phyloP scores from a whole-genome alignment of 1,140 invertebrate species.

The Drosophila orena region DNA sequence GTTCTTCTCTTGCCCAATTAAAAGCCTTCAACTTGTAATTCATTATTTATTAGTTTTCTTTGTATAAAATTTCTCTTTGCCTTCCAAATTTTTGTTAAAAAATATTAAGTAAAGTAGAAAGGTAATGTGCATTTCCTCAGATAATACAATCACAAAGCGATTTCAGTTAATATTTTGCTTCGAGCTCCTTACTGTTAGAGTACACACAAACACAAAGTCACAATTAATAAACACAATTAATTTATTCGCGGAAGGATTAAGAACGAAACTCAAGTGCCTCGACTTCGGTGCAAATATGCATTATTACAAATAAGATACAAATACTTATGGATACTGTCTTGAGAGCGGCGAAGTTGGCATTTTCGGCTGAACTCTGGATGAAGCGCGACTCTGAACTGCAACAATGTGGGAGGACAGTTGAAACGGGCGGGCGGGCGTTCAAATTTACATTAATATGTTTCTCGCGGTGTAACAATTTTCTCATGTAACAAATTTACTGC shows the following conservation, averaged over 20 bases:
- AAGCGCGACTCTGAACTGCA: slow-evolving; percentile 52
- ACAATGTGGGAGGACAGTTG: slow-evolving; percentile 47
- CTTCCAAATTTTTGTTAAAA: slow-evolving; percentile 35
- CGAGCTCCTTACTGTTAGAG: slow-evolving; percentile 75
- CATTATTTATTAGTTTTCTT: slow-evolving; percentile 50
- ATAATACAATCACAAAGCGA: slow-evolving; percentile 77
- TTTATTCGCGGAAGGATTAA: slow-evolving; percentile 66
- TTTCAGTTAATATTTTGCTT: slow-evolving; percentile 68
- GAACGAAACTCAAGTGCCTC: slow-evolving; percentile 38
- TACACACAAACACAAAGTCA: slow-evolving; percentile 61
- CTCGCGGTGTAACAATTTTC: slow-evolving; percentile 67
- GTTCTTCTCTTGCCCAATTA: background rate
- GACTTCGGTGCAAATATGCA: slow-evolving; percentile 51
- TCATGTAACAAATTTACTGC: slow-evolving; percentile 76
- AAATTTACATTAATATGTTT: slow-evolving; percentile 68
- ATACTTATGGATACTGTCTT: slow-evolving; percentile 76
- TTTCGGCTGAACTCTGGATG: slow-evolving; percentile 36
- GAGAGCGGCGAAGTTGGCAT: slow-evolving; percentile 64
- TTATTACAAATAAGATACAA: slow-evolving; percentile 69
- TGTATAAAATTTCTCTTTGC: slow-evolving; percentile 55
- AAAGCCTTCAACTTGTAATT: slow-evolving; percentile 2
- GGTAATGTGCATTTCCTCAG: slow-evolving; percentile 72
- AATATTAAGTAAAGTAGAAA: slow-evolving; percentile 44
- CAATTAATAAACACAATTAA: slow-evolving; percentile 70
- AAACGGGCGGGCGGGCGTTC: slow-evolving; percentile 13